A percentile compares a stretch with the other conserved stretches of the same genome.
Conservation (phyloP, 2,888 invertebrate species). For the Biston stratarius region DNA sequence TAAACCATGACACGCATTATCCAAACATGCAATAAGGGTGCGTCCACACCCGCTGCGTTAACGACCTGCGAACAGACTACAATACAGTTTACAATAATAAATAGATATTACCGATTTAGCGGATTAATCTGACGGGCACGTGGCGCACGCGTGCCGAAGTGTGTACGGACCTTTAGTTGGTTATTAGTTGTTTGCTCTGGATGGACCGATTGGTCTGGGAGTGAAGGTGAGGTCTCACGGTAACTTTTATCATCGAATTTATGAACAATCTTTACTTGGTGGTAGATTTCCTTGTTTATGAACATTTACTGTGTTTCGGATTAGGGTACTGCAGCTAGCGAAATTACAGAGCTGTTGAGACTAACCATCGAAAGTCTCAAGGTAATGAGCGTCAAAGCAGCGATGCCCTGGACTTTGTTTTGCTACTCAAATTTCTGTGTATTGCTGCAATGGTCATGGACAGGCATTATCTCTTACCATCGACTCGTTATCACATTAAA, state of each 20-base stretch:
- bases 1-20: constrained; percentile 33
- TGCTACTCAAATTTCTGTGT: too few species aligned
- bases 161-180: constrained; percentile 52
- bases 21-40: constrained; percentile 59
- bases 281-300: too few species aligned
- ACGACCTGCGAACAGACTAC: constrained; percentile 67
- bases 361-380: too few species aligned
- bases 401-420: too few species aligned
- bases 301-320: too few species aligned
- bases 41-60: constrained; percentile 64
- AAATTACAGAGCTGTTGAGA: too few species aligned
- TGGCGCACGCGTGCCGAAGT: constrained; percentile 48
- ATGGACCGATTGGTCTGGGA: constrained; percentile 36
- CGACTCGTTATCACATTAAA: too few species aligned
- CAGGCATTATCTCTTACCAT: too few species aligned
- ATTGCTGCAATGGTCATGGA: too few species aligned
- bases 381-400: too few species aligned
- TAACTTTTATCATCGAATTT: background rate
- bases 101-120: constrained; percentile 76
- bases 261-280: background rate
- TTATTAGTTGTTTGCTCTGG: constrained; percentile 41
- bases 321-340: too few species aligned
- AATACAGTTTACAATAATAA: constrained; percentile 60
- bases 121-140: constrained; percentile 64
- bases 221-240: constrained; percentile 36